A percentile compares a stretch with the other conserved stretches of the same genome.
Conservation (phyloP, 2,888 invertebrate genomes). For the Chymomyza amoena region DNA sequence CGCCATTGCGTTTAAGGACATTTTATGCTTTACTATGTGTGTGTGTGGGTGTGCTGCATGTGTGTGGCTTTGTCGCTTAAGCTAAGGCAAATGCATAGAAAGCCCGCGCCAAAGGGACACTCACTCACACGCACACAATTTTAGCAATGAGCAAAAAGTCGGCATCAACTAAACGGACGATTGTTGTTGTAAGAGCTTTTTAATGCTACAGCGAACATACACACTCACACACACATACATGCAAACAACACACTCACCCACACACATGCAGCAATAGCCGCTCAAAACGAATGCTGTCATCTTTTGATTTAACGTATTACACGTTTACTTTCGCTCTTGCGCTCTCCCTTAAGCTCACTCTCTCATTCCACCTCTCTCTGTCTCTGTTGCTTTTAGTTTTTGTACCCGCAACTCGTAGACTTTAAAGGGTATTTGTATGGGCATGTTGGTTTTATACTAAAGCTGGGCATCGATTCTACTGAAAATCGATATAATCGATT, state of each 20-base stretch:
- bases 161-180: slow-evolving; percentile 17
- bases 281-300: slow-evolving; percentile 42
- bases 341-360: neutral
- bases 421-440: too few relatives aligned
- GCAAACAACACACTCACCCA: neutral
- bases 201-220: slow-evolving; percentile 32
- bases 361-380: neutral
- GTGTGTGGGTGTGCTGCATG: slow-evolving; percentile 13
- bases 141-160: slow-evolving; percentile 64
- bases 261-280: slow-evolving; percentile 9
- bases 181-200: slow-evolving; percentile 39
- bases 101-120: slow-evolving; percentile 48
- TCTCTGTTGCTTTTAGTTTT: neutral
- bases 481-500: too few relatives aligned
- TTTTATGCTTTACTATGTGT: slow-evolving; percentile 30
- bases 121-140: slow-evolving; percentile 35
- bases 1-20: slow-evolving; percentile 43
- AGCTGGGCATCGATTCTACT: too few relatives aligned
- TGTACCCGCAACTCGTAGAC: too few relatives aligned
- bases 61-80: slow-evolving; percentile 26
- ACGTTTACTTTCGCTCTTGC: slow-evolving; percentile 15
- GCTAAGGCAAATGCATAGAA: slow-evolving; percentile 40
- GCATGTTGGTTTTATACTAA: too few relatives aligned
- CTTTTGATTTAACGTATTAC: slow-evolving; percentile 54
- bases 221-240: slow-evolving; percentile 3